Conservation (phyloP, 2,888 invertebrate species). For the Diadromus collaris region DNA sequence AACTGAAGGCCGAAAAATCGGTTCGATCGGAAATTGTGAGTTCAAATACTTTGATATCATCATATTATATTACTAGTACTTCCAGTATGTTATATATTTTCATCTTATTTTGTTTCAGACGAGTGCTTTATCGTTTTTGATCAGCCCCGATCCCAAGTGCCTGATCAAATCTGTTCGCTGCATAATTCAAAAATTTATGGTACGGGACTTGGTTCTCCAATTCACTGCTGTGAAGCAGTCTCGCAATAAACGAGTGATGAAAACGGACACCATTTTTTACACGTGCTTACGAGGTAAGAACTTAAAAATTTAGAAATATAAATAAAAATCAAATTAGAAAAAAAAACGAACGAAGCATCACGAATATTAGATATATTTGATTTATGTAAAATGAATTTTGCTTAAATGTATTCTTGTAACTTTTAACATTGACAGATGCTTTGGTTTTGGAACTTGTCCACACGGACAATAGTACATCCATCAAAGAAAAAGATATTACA, state of each 20-base stretch:
- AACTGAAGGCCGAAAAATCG: constrained; percentile 12
- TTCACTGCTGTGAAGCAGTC: constrained; percentile 20
- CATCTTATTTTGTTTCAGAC: not conserved
- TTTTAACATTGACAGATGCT: not conserved
- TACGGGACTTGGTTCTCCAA: constrained; percentile 8
- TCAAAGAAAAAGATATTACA: constrained; percentile 5
- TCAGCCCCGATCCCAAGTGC: constrained; percentile 16
- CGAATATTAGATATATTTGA: not conserved
- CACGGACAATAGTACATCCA: not conserved
- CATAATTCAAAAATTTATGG: constrained; percentile 18
- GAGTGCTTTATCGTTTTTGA: constrained; percentile 4
- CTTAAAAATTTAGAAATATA: not conserved
- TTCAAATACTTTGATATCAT: not conserved
- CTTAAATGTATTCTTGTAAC: not conserved
- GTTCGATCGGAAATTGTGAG: constrained; percentile 15
- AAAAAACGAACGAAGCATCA: not conserved
- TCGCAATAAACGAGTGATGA: constrained; percentile 20
- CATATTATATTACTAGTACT: not conserved
- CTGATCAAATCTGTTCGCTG: constrained; percentile 14
- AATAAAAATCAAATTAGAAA: too few relatives aligned
- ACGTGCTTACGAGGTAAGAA: constrained; percentile 28
- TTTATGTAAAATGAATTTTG: too few relatives aligned
- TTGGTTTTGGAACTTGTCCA: not conserved
- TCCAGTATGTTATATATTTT: not conserved
- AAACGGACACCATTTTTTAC: constrained; percentile 13